A percentile compares a stretch with the other conserved stretches of the same genome.
Evolutionary conservation across 2,797 vertebrate species (phyloP).

Genomic region (Molossus molossus): DNA sequence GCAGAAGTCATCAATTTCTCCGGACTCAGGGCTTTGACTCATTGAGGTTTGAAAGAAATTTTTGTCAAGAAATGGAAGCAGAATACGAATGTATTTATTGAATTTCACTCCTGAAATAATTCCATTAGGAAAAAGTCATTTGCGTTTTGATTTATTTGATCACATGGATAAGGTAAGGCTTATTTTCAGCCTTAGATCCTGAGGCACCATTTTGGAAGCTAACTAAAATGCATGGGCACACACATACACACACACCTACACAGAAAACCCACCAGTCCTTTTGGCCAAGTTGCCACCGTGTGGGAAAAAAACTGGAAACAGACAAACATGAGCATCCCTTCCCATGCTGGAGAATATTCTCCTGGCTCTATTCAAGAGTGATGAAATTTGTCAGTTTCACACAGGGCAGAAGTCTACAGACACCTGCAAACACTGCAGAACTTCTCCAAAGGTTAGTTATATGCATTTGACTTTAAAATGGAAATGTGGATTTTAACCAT

Average conservation of each 20-base stretch:
- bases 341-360: neutral
- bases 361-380: neutral
- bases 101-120: constrained; percentile 40
- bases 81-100: constrained; percentile 31
- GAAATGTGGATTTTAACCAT: neutral
- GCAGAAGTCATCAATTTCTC: constrained; percentile 58
- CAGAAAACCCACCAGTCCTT: neutral
- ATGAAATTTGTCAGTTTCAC: constrained; percentile 36
- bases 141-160: constrained; percentile 64
- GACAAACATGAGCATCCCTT: neutral
- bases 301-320: neutral
- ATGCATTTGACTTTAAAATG: constrained; percentile 28
- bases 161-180: neutral
- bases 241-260: neutral
- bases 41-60: constrained; percentile 9
- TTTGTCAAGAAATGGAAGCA: constrained; percentile 56
- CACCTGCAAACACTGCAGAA: neutral
- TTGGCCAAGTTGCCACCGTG: constrained; percentile 32
- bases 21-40: constrained; percentile 23
- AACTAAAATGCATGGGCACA: neutral
- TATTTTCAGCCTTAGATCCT: neutral
- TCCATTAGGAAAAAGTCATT: neutral
- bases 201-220: constrained; percentile 55
- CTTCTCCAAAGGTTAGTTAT: constrained; percentile 4
- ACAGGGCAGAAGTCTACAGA: neutral